These are phyloP conservation scores for Parelbella ahira DNA, from an alignment of 2,888 invertebrate species.

Conservation along the genomic window DNA sequence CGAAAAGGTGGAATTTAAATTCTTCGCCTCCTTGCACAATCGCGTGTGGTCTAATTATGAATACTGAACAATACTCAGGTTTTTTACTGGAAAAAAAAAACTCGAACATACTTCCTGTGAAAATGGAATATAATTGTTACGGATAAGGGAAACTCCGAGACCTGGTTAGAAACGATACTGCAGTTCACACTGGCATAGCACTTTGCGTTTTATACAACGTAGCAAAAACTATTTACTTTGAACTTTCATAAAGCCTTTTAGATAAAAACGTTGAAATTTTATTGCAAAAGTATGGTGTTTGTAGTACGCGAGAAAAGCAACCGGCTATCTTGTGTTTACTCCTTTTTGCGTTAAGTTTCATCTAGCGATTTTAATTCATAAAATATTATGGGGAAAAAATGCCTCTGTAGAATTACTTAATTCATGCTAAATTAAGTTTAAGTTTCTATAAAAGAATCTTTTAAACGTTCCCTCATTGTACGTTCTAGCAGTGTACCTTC, in stretches of 20 bases:
- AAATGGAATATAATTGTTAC: slow-evolving; percentile 53
- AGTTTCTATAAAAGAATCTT: slow-evolving; percentile 14
- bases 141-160: slow-evolving; percentile 51
- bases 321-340: slow-evolving; percentile 23
- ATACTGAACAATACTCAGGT: slow-evolving; percentile 48
- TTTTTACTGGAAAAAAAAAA: slow-evolving; percentile 39
- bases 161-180: slow-evolving; percentile 53
- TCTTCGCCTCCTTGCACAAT: slow-evolving; percentile 63
- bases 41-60: slow-evolving; percentile 79
- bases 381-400: slow-evolving; percentile 18
- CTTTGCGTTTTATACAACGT: slow-evolving; percentile 51
- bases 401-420: slow-evolving; percentile 21
- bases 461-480: slow-evolving; percentile 16
- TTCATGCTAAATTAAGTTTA: slow-evolving; percentile 20
- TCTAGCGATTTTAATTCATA: slow-evolving; percentile 20
- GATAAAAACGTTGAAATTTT: slow-evolving; percentile 26
- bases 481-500: slow-evolving; percentile 5
- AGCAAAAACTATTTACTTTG: slow-evolving; percentile 44
- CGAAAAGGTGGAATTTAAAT: slow-evolving; percentile 71
- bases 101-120: slow-evolving; percentile 45
- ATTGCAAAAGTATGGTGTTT: slow-evolving; percentile 26
- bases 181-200: slow-evolving; percentile 46
- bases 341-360: slow-evolving; percentile 18
- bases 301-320: slow-evolving; percentile 21
- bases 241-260: slow-evolving; percentile 31